Conservation (phyloP, 2,797 vertebrate genomes). For the Erethizon dorsatum region DNA sequence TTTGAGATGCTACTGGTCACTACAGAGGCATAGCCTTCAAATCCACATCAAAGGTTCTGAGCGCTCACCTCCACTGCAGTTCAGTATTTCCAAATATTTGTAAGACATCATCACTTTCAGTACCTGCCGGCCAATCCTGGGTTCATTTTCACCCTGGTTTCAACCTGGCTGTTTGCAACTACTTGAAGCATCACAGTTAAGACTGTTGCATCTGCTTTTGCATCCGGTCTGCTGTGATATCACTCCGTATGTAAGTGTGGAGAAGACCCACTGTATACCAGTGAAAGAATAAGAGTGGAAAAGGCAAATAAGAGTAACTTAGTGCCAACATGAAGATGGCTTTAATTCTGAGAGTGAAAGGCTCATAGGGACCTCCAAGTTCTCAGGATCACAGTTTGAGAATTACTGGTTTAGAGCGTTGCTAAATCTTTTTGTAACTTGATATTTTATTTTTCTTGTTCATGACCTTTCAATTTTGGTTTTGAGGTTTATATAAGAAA, state of each 20-base stretch:
- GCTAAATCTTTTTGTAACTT: slow-evolving; percentile 45
- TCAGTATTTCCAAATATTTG: background rate
- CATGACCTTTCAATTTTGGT: slow-evolving; percentile 57
- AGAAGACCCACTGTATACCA: background rate
- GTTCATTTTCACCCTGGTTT: background rate
- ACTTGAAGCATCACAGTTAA: background rate
- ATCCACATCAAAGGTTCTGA: background rate
- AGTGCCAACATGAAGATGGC: background rate
- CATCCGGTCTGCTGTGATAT: background rate
- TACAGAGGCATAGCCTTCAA: background rate
- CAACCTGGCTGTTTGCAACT: background rate
- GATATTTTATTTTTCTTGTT: slow-evolving; percentile 54
- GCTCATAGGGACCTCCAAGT: background rate
- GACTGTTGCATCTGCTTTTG: background rate
- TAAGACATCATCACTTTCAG: background rate
- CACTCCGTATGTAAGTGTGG: background rate
- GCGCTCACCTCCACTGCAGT: background rate
- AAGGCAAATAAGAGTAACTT: background rate
- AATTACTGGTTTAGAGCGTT: background rate
- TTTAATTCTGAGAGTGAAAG: background rate
- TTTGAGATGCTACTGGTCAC: background rate
- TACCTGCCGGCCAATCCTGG: background rate
- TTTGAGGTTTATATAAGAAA: slow-evolving; percentile 34
- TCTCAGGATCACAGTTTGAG: background rate
- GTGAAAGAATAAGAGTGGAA: background rate